A percentile compares a stretch with the other conserved stretches of the same genome.
Conservation (phyloP, 2,797 vertebrate genomes). For the Hafferia zeledoni region DNA sequence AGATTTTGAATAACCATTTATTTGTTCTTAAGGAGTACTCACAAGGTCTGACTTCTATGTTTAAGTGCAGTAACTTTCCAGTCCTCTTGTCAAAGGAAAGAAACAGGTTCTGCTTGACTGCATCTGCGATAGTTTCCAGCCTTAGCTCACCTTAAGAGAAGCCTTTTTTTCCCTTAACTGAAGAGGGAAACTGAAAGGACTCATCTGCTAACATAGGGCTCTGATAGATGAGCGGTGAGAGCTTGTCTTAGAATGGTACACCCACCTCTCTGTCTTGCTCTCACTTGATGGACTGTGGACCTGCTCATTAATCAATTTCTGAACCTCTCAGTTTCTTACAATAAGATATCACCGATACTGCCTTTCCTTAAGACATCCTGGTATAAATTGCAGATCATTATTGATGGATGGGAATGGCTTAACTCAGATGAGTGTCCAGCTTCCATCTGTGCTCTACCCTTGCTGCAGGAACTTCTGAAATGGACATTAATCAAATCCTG, state of each 20-base stretch:
- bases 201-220: accelerated
- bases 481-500: slow-evolving; percentile 12
- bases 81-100: neutral
- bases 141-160: neutral
- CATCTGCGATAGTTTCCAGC: neutral
- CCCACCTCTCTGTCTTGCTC: slow-evolving; percentile 1
- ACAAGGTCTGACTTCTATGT: neutral
- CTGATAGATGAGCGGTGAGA: neutral
- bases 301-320: slow-evolving; percentile 34
- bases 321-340: slow-evolving; percentile 6
- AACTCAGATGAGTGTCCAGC: neutral
- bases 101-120: neutral
- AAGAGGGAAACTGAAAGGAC: neutral
- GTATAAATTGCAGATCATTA: slow-evolving; percentile 1
- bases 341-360: slow-evolving; percentile 10
- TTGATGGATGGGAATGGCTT: neutral
- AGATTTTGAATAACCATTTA: neutral
- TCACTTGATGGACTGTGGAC: neutral
- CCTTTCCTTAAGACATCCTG: neutral
- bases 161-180: neutral
- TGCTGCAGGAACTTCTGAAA: slow-evolving; percentile 12
- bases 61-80: neutral
- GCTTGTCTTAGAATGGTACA: neutral
- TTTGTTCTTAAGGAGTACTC: neutral
- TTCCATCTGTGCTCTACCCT: neutral